Conservation (phyloP, 2,888 invertebrate species). For the Pharmacophagus antenor region DNA sequence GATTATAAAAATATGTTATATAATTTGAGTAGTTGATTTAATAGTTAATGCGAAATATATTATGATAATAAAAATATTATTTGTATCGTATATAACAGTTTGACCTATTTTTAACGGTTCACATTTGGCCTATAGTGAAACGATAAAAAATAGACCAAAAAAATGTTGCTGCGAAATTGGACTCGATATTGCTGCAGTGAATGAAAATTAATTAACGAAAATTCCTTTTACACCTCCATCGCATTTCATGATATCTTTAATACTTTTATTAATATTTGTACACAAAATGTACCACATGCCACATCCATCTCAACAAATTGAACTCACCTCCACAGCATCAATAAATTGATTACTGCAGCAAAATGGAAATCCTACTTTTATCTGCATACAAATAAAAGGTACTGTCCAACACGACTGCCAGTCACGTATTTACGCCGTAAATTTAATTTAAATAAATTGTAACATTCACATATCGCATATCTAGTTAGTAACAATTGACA, state of each 20-base stretch:
- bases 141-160: no score
- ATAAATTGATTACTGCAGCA: conserved; percentile 31
- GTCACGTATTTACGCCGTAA: conserved; percentile 17
- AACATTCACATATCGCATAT: conserved; percentile 1
- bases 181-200: background rate
- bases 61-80: no score
- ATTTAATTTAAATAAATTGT: conserved; percentile 15
- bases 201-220: background rate
- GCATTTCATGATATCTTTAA: no score
- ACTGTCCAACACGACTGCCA: conserved; percentile 19
- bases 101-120: no score
- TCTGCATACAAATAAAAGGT: conserved; percentile 32
- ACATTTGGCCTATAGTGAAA: no score
- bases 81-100: no score
- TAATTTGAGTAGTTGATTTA: background rate
- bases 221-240: background rate
- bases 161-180: no score
- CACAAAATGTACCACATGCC: background rate
- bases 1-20: background rate
- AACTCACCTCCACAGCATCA: conserved; percentile 11
- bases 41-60: no score
- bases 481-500: conserved; percentile 23
- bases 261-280: conserved; percentile 1
- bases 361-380: conserved; percentile 28
- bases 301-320: conserved; percentile 3